These are phyloP conservation scores for Gerris lacustris DNA, from an alignment of 2,888 invertebrate species.

Conservation along the genomic window DNA sequence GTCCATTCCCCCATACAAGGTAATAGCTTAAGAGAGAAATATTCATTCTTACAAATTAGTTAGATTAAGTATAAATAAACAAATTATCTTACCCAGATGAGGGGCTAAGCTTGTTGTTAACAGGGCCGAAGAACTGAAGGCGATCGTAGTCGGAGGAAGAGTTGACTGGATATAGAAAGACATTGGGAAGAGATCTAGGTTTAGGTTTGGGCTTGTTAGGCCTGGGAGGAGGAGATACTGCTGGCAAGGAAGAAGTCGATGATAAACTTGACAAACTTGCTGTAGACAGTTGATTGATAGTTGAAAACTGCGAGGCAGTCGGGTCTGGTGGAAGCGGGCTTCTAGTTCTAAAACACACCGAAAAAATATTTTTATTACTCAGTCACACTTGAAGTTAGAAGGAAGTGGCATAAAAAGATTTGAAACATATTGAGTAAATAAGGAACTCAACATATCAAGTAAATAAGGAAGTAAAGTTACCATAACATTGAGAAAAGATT, in stretches of 20 bases:
- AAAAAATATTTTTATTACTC: too few relatives aligned
- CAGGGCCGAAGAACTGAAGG: constrained; percentile 66
- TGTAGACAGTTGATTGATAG: constrained; percentile 26
- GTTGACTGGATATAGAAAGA: constrained; percentile 4
- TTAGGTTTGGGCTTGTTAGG: constrained; percentile 11
- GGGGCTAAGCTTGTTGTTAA: constrained; percentile 53
- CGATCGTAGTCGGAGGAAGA: constrained; percentile 51
- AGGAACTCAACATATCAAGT: too few relatives aligned
- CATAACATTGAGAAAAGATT: too few relatives aligned
- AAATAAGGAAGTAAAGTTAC: too few relatives aligned
- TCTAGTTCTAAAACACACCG: constrained; percentile 42
- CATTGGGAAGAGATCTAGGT: constrained; percentile 2
- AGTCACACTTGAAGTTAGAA: too few relatives aligned
- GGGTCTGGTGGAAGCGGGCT: constrained; percentile 63
- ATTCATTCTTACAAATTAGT: too few relatives aligned
- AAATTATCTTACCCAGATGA: constrained; percentile 40
- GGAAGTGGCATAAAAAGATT: too few relatives aligned
- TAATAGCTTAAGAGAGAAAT: too few relatives aligned
- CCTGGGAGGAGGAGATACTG: constrained; percentile 14
- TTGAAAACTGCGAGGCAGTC: constrained; percentile 30
- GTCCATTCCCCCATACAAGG: too few relatives aligned
- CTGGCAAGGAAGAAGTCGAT: constrained; percentile 9
- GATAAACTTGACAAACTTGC: constrained; percentile 18
- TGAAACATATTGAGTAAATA: too few relatives aligned
- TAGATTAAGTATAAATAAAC: not conserved